Base-by-base conservation (phyloP, 2,888 invertebrate species). In the Diadegma fenestrale region DNA sequence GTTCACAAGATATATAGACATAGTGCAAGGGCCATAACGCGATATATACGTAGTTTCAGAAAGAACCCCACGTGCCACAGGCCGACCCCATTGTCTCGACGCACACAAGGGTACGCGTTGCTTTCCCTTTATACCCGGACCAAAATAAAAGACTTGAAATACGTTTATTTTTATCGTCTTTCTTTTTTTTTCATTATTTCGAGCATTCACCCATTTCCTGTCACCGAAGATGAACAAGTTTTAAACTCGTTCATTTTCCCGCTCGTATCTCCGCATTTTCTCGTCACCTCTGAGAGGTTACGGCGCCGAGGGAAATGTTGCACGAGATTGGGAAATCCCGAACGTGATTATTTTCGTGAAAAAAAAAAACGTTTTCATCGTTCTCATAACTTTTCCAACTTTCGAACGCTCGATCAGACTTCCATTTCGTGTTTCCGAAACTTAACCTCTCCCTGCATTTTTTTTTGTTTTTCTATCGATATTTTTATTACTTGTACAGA, bases 1-100 rank as follows among this genome's bases (percentile, higher is more conserved):
- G 69, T 12, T 48, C 45, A 33, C 26, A 33, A 71, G 3, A 48
- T 71, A 30, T 45, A 17, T 30, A 51, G 48, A 48, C 7, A 51
- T 51, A 51, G 48, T 48, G 22, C 26, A 26, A 12, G 73, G 41
- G 26, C 14, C 30, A 10, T 48, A 33, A 43, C 14, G 22, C 26
- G 37, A 45, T 63, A 69, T 43, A 68, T 33, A 51, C 61, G 68
- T 0, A 12, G 26, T 58, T 26, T n/a, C 45, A 17, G 41, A 82
- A 58, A 17, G 41, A 77, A 66, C 66, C 51, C 78, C 85, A 85
- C 85, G 85, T 85, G 85, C 82, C 85, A 37, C 8, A 48, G 64
- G 58, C 45, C 81, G 85, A 85, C 82, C 85, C 82, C 79, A 85
- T 85, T 85, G 82, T 85, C 79, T 79, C 82, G 80, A 63, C 51